Conservation (phyloP, 2,113 vertebrate genomes). For the Hemiprocne comata region DNA sequence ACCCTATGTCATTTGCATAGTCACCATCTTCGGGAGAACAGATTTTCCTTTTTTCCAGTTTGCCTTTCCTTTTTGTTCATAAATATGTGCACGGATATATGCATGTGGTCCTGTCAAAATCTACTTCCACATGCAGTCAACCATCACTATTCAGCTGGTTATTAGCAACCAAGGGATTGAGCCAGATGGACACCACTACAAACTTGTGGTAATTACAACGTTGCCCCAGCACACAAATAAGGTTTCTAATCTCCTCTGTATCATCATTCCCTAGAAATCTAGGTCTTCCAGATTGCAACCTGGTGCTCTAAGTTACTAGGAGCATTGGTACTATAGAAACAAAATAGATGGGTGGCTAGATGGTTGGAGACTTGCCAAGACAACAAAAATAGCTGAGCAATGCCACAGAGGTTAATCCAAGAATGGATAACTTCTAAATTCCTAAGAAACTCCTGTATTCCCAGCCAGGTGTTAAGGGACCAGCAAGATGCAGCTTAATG, state of each 20-base stretch:
- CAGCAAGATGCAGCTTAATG: neutral
- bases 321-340: neutral
- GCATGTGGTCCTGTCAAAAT: neutral
- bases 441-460: neutral
- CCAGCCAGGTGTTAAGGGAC: neutral
- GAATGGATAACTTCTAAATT: neutral
- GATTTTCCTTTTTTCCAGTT: neutral
- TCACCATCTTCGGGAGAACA: neutral
- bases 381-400: neutral
- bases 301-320: neutral
- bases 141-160: neutral
- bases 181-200: neutral
- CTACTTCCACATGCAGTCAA: neutral
- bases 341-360: neutral
- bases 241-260: neutral
- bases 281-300: neutral
- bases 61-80: neutral
- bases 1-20: neutral
- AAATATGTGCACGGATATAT: neutral
- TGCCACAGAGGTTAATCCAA: neutral
- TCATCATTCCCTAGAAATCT: neutral
- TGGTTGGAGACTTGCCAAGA: neutral
- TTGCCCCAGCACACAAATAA: neutral
- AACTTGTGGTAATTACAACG: conserved; percentile 14
- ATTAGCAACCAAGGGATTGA: neutral